Evolutionary conservation across 2,113 vertebrate species (phyloP), one percentile per base, ranked within the genome.

Genomic region (Nothocercus nigrocapillus): DNA sequence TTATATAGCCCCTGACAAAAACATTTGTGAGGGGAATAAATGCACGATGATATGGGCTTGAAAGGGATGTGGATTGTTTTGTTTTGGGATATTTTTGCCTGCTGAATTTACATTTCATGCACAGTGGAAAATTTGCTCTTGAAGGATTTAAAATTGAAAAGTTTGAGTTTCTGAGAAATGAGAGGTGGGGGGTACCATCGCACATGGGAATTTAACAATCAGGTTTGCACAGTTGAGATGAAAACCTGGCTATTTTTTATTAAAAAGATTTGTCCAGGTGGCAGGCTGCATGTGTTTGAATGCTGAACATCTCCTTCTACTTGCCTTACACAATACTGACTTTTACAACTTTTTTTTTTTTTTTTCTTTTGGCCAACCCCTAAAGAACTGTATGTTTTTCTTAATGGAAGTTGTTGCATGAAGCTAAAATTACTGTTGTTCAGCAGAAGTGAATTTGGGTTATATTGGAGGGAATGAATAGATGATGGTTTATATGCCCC

Each of bases 371-470:
- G 16, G 73, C 88, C 77, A 77, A 38, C 63, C 83, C 85, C n/a
- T 83, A 86, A 94, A 94, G 95, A 78, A 44, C 54, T n/a, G 38
- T 40, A 58, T 80, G 24, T 3, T 88, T 81, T 77, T 40, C 82
- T 82, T 44, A 77, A 75, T 84, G n/a, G 38, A 76, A 68, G 51
- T 47, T 79, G 68, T 80, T 86, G 42, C 72, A 91, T 56, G 47
- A 73, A 77, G 78, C 89, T 90, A 82, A 94, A 97, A 96, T 94
- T 84, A 95, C 88, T 92, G 67, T 81, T 88, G 44, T 1, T 93
- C 79, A 61, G 66, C 49, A 76, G 82, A 94, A 97, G 53, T 93
- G 81, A 91, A 59, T 59, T 70, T 75, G 81, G 51, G 44, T 40
- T 96, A 21, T 49, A 36, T 16, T 83, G 70, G 40, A 94, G 58